Evolutionary conservation across 2,113 vertebrate species (phyloP).

Genomic region (Neofelis nebulosa): DNA sequence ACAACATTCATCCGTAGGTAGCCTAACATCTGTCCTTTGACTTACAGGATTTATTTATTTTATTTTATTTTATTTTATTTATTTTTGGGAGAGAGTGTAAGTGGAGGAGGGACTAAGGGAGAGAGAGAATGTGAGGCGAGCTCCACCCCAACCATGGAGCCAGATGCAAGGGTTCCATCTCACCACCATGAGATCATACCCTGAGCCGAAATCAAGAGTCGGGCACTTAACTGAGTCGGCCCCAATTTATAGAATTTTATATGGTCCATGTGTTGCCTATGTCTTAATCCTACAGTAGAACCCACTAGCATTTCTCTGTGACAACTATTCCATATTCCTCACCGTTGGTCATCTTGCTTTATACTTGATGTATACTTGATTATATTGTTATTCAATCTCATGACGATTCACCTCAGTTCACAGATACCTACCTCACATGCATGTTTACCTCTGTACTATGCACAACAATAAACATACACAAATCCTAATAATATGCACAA

Average conservation of each 20-base stretch:
- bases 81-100: no score
- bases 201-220: no score
- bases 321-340: neutral
- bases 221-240: no score
- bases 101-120: no score
- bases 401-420: neutral
- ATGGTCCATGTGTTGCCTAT: neutral
- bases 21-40: neutral
- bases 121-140: no score
- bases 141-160: no score
- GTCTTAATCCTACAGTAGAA: neutral
- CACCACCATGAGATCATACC: no score
- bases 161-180: no score
- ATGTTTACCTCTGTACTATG: neutral
- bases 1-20: neutral
- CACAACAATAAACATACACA: neutral
- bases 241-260: neutral
- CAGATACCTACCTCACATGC: neutral
- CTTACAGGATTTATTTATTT: neutral
- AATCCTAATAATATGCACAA: neutral
- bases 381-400: neutral
- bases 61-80: no score
- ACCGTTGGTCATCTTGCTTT: neutral
- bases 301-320: neutral
- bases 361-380: neutral